Percentiles rank a stretch among this genome's conserved stretches.
phyloP scores from a whole-genome alignment of 1,140 invertebrate species.

The Belonocnema kinseyi region DNA sequence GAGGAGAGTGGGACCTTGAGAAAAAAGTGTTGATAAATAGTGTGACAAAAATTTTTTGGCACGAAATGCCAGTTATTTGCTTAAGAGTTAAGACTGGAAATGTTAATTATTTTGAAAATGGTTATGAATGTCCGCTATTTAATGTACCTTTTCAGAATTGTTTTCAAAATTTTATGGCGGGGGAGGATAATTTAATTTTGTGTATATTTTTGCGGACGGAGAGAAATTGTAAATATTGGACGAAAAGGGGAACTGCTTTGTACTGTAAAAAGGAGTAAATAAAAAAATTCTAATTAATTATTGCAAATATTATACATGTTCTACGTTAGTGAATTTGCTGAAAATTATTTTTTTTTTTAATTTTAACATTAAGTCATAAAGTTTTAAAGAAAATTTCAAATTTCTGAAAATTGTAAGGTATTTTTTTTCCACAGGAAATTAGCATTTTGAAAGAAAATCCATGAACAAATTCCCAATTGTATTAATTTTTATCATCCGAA shows the following conservation, averaged over 20 bases:
- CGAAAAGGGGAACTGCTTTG: conserved; percentile 89
- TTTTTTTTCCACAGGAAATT: too few species aligned
- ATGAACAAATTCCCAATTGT: too few species aligned
- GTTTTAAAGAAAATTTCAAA: too few species aligned
- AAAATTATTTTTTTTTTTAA: too few species aligned
- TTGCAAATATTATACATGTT: too few species aligned
- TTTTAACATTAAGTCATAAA: too few species aligned
- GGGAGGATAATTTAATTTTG: conserved; percentile 89
- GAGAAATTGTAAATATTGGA: conserved; percentile 84
- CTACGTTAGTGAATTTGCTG: too few species aligned
- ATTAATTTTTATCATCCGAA: too few species aligned
- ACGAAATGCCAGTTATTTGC: conserved; percentile 85
- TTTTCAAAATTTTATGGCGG: conserved; percentile 79
- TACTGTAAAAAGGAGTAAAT: conserved; percentile 84
- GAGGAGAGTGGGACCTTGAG: conserved; percentile 86
- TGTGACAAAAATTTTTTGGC: conserved; percentile 85
- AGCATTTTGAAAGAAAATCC: too few species aligned
- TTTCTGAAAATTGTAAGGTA: too few species aligned
- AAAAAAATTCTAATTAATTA: neutral
- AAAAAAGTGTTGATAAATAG: conserved; percentile 81
- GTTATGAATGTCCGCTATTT: conserved; percentile 89
- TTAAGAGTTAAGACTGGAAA: conserved; percentile 77
- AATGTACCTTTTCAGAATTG: conserved; percentile 83
- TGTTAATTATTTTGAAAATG: conserved; percentile 74
- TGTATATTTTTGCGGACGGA: conserved; percentile 84